Evolutionary conservation across 2,797 vertebrate species (phyloP).

Genomic region (Cygnus olor): DNA sequence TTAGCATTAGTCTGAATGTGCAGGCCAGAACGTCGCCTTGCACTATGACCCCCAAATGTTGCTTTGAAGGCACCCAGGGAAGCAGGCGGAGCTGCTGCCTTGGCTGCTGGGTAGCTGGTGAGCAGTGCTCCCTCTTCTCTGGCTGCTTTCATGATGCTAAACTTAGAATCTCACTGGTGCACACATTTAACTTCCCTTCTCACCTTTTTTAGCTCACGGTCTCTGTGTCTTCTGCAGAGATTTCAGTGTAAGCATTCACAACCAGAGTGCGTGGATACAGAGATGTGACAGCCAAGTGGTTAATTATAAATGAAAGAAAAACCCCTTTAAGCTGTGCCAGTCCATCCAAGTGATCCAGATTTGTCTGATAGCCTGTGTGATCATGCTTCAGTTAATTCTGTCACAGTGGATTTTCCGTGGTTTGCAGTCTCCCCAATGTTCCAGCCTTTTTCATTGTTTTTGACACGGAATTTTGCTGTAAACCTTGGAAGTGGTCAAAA

Average conservation of each 20-base stretch:
- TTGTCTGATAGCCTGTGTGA: slow-evolving; percentile 54
- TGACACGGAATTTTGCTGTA: not conserved
- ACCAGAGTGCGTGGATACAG: not conserved
- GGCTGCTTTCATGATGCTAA: not conserved
- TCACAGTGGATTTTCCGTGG: slow-evolving; percentile 40
- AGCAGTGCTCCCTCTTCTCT: not conserved
- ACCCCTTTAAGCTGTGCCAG: slow-evolving; percentile 25
- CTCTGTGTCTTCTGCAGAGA: slow-evolving; percentile 9
- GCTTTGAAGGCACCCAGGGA: not conserved
- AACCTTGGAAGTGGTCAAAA: slow-evolving; percentile 25
- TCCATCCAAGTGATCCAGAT: slow-evolving; percentile 58
- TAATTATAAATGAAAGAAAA: slow-evolving; percentile 72
- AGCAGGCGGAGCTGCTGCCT: not conserved
- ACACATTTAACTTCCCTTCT: not conserved
- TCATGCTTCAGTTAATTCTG: slow-evolving; percentile 57
- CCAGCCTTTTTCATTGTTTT: slow-evolving; percentile 4
- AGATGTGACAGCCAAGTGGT: slow-evolving; percentile 48
- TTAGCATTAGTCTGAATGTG: not conserved
- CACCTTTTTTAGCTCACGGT: not conserved
- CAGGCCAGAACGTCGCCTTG: fast-evolving
- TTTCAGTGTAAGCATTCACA: not conserved
- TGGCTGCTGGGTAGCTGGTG: not conserved
- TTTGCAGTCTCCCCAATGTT: not conserved
- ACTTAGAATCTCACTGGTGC: not conserved
- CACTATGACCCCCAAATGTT: fast-evolving